These are phyloP conservation scores for Teinopalpus imperialis DNA, from an alignment of 2,888 invertebrate genomes.

Conservation along the genomic window DNA sequence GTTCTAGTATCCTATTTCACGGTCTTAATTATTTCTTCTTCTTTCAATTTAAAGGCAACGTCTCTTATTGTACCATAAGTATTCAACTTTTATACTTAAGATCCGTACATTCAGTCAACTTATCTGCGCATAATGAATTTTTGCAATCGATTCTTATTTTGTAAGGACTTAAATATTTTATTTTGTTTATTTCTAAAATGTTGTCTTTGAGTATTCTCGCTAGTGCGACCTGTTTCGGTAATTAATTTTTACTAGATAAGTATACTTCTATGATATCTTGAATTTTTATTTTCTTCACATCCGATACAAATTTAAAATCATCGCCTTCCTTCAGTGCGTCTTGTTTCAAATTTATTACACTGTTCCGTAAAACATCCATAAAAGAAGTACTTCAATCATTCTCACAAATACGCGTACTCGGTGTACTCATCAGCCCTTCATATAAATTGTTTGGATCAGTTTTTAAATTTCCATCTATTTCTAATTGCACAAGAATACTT, in stretches of 20 bases:
- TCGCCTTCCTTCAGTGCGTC: no score
- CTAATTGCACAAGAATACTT: background rate
- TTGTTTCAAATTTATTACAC: no score
- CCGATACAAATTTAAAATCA: no score
- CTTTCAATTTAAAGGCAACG: background rate
- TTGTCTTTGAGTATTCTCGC: no score
- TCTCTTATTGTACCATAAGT: background rate
- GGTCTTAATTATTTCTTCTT: conserved; percentile 1
- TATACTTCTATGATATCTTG: no score
- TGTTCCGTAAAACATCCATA: no score
- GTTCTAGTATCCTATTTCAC: background rate
- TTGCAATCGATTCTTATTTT: background rate
- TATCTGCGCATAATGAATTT: background rate
- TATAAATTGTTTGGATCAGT: background rate
- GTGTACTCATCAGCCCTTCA: background rate
- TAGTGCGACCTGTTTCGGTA: no score
- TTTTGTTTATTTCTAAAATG: no score
- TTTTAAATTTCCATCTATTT: background rate
- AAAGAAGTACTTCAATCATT: no score
- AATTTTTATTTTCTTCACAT: no score
- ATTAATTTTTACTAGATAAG: no score
- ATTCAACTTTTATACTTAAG: background rate
- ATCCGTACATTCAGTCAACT: background rate
- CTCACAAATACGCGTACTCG: no score
- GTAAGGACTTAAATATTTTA: background rate